Evolutionary conservation across 1,140 invertebrate species (phyloP), one percentile per base, ranked within the genome.

Genomic region (Wasmannia auropunctata): DNA sequence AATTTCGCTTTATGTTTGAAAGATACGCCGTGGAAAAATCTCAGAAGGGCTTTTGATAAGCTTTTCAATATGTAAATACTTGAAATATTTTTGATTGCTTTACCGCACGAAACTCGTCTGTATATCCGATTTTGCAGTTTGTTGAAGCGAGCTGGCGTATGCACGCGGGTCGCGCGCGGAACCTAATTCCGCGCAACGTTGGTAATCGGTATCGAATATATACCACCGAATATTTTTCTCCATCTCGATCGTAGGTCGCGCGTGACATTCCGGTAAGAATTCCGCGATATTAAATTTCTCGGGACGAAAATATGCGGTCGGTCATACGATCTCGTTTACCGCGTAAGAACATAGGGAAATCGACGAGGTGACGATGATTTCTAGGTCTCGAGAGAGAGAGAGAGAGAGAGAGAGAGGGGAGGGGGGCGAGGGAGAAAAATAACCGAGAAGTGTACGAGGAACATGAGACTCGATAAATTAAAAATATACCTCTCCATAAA

Each of bases 221-320:
- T n/a, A n/a, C n/a, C n/a, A 46, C 43, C 49, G 63, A 69, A 69
- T 86, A 70, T 86, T 70, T 79, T 67, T 43, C 75, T 49, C 84
- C 28, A 16, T 81, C 46, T 49, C 28, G 79, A 83, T 83, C 67
- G 51, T 31, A 40, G 77, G 40, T 56, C 49, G 77, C 63, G 46
- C 62, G 37, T 63, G 79, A 28, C 46, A 46, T 63, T 86, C 37
- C 19, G n/a, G 1, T 19, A 34, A 65, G 54, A 85, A 87, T 85
- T 75, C 7, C 56, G 60, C 80, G 51, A 76, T 85, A 76, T 87
- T 86, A 87, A 25, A 80, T 86, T 86, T 65, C 65, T 56, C 37
- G 46, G n/a, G 46, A 84, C 37, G 51, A 86, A 79, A 86, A 31
- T 51, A 69, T 28, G 72, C 67, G 40, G 22, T 40, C 72, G 46